These are phyloP conservation scores for Polyodon spathula DNA, from an alignment of 2,113 vertebrate genomes.

Conservation along the genomic window DNA sequence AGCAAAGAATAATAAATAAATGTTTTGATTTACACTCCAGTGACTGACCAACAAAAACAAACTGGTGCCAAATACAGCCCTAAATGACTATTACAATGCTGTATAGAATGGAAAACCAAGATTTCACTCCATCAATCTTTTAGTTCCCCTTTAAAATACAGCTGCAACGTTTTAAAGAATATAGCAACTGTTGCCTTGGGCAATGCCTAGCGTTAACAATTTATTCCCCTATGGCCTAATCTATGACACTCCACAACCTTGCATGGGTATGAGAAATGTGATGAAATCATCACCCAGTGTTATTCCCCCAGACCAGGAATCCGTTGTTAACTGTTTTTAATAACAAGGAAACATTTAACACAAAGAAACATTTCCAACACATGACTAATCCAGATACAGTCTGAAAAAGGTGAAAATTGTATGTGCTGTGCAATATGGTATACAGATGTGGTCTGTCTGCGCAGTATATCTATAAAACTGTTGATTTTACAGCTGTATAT, in stretches of 20 bases:
- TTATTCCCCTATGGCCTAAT: constrained; percentile 13
- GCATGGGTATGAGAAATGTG: neutral
- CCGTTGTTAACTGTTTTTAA: too few species aligned
- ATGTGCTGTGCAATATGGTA: too few species aligned
- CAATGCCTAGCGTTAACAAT: constrained; percentile 11
- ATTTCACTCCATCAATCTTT: constrained; percentile 21
- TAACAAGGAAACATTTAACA: too few species aligned
- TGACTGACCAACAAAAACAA: constrained; percentile 52
- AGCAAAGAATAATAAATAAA: constrained; percentile 71
- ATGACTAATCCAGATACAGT: too few species aligned
- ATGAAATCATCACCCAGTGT: neutral
- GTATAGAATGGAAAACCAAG: constrained; percentile 51
- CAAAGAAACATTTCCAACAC: too few species aligned
- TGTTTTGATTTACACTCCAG: constrained; percentile 54
- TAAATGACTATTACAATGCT: constrained; percentile 56
- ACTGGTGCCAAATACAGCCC: constrained; percentile 58
- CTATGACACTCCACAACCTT: constrained; percentile 11
- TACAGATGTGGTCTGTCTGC: too few species aligned
- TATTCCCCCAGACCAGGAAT: too few species aligned
- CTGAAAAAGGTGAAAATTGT: too few species aligned
- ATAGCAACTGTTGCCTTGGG: constrained; percentile 9
- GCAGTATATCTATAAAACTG: too few species aligned
- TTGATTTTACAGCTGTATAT: too few species aligned
- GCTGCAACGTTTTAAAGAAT: constrained; percentile 13
- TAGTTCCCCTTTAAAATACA: constrained; percentile 14